Percentiles rank a stretch among this genome's conserved stretches.
These are phyloP conservation scores for Lithophane leautieri DNA, from an alignment of 2,888 invertebrate species.

Conservation along the genomic window DNA sequence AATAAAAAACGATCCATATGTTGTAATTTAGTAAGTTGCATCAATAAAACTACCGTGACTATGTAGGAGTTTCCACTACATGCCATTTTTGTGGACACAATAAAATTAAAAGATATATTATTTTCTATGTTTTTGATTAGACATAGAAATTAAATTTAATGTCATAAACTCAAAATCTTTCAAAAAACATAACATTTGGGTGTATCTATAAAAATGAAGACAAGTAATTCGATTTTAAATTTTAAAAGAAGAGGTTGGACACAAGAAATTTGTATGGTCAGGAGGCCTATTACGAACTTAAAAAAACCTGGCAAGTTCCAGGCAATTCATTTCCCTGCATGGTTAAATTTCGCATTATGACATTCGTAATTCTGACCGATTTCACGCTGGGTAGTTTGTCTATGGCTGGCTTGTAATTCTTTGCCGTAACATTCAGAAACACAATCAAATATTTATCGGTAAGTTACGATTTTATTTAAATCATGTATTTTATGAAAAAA, in stretches of 20 bases:
- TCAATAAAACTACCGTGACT: conserved; percentile 1
- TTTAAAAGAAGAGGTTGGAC: conserved; percentile 6
- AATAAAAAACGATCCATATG: conserved; percentile 1
- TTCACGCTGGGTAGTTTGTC: no score
- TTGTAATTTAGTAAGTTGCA: not conserved
- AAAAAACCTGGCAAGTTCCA: no score
- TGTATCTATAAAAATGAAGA: not conserved
- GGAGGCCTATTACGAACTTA: no score
- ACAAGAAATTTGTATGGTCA: conserved; percentile 8
- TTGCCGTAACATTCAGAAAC: no score
- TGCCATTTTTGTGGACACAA: not conserved
- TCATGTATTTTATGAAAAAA: no score
- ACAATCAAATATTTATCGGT: no score
- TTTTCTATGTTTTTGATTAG: not conserved
- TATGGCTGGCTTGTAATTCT: no score
- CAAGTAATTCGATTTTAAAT: conserved; percentile 9
- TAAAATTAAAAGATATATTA: not conserved
- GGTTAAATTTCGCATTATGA: no score
- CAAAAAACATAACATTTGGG: conserved; percentile 11
- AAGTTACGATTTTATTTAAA: no score
- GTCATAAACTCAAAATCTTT: conserved; percentile 6
- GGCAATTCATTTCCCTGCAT: no score
- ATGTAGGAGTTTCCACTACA: not conserved
- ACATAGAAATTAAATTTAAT: not conserved
- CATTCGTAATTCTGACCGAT: no score